These are phyloP conservation scores for Meles meles DNA, from an alignment of 2,113 vertebrate species.

Conservation along the genomic window DNA sequence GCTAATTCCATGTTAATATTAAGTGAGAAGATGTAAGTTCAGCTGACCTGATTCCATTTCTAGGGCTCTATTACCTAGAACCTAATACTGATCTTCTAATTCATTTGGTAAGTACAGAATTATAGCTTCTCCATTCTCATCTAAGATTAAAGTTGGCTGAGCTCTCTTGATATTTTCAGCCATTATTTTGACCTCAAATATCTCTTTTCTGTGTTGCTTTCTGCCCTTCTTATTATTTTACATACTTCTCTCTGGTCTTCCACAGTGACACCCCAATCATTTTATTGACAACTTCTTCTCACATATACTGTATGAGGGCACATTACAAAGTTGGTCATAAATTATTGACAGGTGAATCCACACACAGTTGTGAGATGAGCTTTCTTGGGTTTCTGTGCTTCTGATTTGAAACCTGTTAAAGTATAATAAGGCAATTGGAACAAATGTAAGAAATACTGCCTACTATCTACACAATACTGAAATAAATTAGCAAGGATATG, in stretches of 20 bases:
- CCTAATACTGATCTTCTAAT: background rate
- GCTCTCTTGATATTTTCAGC: background rate
- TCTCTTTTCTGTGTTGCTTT: background rate
- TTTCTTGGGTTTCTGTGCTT: slow-evolving; percentile 5
- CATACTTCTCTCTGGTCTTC: background rate
- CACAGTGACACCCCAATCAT: background rate
- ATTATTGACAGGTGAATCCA: slow-evolving; percentile 55
- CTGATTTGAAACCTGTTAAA: slow-evolving; percentile 63
- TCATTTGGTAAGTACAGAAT: background rate
- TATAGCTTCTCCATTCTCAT: background rate
- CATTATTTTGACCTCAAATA: background rate
- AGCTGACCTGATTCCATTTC: background rate
- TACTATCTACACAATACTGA: background rate
- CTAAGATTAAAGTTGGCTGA: background rate
- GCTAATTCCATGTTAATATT: background rate
- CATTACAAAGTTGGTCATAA: slow-evolving; percentile 45
- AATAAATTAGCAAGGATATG: background rate
- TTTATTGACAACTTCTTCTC: slow-evolving; percentile 22
- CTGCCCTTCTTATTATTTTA: background rate
- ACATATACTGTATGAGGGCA: slow-evolving; percentile 47
- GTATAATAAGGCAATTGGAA: background rate
- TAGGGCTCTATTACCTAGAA: background rate
- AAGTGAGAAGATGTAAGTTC: background rate
- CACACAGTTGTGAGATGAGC: slow-evolving; percentile 22
- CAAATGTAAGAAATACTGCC: background rate